Base-by-base conservation (phyloP, 2,797 vertebrate species). In the Cetoscarus ocellatus region DNA sequence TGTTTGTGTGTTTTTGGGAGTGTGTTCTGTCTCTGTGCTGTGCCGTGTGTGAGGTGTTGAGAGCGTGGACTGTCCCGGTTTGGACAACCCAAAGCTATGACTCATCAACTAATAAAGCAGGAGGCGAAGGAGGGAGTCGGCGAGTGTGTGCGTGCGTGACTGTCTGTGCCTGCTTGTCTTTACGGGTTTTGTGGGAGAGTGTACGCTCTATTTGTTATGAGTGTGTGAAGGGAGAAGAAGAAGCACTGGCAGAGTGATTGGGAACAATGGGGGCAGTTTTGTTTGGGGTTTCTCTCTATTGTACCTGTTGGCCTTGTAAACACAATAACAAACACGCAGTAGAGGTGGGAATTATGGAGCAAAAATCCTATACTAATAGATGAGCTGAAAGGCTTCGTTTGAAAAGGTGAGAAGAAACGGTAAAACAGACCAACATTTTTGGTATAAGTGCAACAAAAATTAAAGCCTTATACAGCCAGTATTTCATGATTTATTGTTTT, bases 101-200 rank as follows among this genome's bases (percentile, higher is more conserved):
- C 73, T 88, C 89, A 88, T 77, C 82, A 84, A 50, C 77, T 83
- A 66, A 83, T 84, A 81, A 73, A 78, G 58, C 63, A 78, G 48
- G 56, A 72, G 43, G 74, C 34, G 0, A 73, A 55, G 3, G 40
- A 42, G 3, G 40, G 47, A 6, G 10, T 4, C 27, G 3, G n/a
- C 10, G 60, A 27, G 73, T 45, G 18, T 44, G 61, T 53, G 36
- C 10, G 38, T 14, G 54, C 35, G 34, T 7, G 27, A 56, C 50
- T 36, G 40, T 27, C 8, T 73, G 36, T 54, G 53, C 48, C 27
- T 34, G 27, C 58, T 11, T 73, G 49, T 74, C 58, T 58, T 4
- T 15, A 6, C 42, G 19, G 8, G 17, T 58, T 49, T 11, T 66
- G 14, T 42, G 13, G 1, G 7, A n/a, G 11, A 40, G 39, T 51